phyloP scores from a whole-genome alignment of 2,888 invertebrate species.

The Bombylius discolor region DNA sequence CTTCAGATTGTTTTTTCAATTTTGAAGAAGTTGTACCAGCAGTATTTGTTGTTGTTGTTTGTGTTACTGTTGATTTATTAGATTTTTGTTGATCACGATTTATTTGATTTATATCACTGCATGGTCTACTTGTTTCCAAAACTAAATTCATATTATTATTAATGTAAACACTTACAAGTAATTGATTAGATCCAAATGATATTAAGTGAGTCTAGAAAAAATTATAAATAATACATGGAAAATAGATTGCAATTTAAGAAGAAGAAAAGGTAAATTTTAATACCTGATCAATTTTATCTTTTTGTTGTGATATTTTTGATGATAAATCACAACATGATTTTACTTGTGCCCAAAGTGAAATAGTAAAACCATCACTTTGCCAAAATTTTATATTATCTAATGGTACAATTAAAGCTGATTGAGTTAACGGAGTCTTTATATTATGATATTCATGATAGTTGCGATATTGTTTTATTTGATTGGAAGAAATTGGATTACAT shows the following conservation, averaged over 20 bases:
- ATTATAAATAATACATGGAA: too few relatives aligned
- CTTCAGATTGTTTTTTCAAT: background rate
- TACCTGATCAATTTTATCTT: background rate
- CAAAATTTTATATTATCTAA: conserved; percentile 29
- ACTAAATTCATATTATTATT: conserved; percentile 27
- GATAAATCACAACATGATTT: conserved; percentile 14
- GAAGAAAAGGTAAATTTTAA: too few relatives aligned
- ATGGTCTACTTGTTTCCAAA: conserved; percentile 30
- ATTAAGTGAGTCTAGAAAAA: conserved; percentile 30
- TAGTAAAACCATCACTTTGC: conserved; percentile 28
- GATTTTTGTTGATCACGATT: background rate
- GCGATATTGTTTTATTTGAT: conserved; percentile 29
- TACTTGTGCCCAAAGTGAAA: conserved; percentile 32
- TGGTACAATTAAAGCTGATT: conserved; percentile 31
- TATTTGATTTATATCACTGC: conserved; percentile 16
- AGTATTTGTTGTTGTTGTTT: background rate
- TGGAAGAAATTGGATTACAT: conserved; percentile 22
- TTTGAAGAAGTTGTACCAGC: background rate
- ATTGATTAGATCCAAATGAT: conserved; percentile 32
- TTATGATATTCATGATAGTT: conserved; percentile 28
- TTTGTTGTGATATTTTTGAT: background rate
- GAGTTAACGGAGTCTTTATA: conserved; percentile 27
- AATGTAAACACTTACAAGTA: conserved; percentile 30
- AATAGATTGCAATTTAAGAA: too few relatives aligned
- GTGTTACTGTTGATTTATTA: background rate